These are phyloP conservation scores for Drosophila paranaensis DNA, from an alignment of 2,888 invertebrate species.

Conservation along the genomic window DNA sequence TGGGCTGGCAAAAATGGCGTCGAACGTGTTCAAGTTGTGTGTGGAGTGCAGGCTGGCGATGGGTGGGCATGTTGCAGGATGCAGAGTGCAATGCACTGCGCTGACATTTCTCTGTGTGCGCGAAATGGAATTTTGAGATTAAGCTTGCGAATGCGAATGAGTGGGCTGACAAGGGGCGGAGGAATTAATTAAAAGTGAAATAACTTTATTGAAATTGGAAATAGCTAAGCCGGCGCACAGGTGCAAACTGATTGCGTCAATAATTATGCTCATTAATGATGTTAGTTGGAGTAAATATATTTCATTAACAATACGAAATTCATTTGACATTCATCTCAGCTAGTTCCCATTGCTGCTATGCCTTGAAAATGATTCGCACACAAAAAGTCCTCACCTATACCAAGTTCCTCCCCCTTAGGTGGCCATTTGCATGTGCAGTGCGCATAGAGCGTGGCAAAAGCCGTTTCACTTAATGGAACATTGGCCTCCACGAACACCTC, in stretches of 20 bases:
- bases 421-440: slow-evolving; percentile 43
- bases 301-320: neutral
- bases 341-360: slow-evolving; percentile 13
- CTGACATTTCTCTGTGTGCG: slow-evolving; percentile 52
- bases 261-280: neutral
- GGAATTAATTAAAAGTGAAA: slow-evolving; percentile 51
- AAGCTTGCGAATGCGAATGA: slow-evolving; percentile 50
- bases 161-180: neutral
- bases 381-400: slow-evolving; percentile 29
- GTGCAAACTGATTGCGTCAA: neutral
- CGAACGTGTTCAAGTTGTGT: slow-evolving; percentile 66
- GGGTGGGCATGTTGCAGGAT: slow-evolving; percentile 27
- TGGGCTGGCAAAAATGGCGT: slow-evolving; percentile 29
- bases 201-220: slow-evolving; percentile 1
- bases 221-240: neutral
- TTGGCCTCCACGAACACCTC: slow-evolving; percentile 55
- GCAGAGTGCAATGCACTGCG: slow-evolving; percentile 70
- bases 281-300: too few relatives aligned
- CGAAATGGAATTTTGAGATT: slow-evolving; percentile 66
- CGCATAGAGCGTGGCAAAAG: slow-evolving; percentile 49
- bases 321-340: slow-evolving; percentile 6
- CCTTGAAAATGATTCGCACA: slow-evolving; percentile 20
- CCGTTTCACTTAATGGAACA: slow-evolving; percentile 69
- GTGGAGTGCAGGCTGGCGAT: slow-evolving; percentile 17
- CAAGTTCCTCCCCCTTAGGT: slow-evolving; percentile 21